A percentile compares a stretch with the other conserved stretches of the same genome.
phyloP scores from a whole-genome alignment of 2,797 vertebrate species.

The Leucoraja ocellata region DNA sequence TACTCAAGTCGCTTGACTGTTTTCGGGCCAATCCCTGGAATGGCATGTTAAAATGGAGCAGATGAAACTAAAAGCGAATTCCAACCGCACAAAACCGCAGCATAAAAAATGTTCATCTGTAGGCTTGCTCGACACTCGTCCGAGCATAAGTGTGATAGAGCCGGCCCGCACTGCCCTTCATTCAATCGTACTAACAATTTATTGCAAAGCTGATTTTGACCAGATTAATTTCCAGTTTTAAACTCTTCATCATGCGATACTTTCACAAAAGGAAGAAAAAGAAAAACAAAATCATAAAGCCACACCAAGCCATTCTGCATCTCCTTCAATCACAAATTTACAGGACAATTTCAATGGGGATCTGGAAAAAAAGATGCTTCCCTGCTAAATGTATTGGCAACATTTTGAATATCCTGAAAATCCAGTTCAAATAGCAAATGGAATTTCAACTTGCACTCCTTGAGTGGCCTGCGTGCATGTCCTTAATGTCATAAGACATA shows the following conservation, averaged over 20 bases:
- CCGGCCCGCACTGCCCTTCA: neutral
- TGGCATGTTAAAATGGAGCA: neutral
- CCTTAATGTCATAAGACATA: no score
- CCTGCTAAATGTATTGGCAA: neutral
- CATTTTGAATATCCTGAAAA: neutral
- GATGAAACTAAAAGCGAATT: slow-evolving; percentile 25
- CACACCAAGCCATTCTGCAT: neutral
- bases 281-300: neutral
- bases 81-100: neutral
- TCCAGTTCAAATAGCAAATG: no score
- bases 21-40: slow-evolving; percentile 74
- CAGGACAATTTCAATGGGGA: neutral
- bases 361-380: neutral
- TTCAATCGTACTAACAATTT: neutral
- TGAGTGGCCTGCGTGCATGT: no score
- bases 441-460: no score
- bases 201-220: neutral
- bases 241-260: neutral
- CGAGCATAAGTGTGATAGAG: neutral
- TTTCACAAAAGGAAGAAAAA: neutral
- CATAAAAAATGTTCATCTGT: neutral
- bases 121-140: neutral
- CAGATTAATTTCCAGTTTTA: neutral
- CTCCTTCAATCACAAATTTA: neutral
- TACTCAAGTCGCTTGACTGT: slow-evolving; percentile 65